Evolutionary conservation across 2,888 invertebrate genomes (phyloP).

Genomic region (Altica lythri): DNA sequence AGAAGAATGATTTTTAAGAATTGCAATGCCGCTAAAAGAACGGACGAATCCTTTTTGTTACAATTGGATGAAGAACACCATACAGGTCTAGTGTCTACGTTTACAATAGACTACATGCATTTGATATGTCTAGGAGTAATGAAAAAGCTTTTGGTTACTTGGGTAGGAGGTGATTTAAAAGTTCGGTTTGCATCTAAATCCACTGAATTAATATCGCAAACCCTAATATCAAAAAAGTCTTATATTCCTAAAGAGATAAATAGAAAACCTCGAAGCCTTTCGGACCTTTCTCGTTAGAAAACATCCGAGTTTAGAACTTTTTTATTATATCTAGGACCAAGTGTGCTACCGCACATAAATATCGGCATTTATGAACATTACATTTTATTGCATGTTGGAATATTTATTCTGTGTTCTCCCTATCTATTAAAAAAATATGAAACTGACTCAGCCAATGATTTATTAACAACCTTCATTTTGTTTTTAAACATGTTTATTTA

Average conservation of each 20-base stretch:
- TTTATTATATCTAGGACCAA: slow-evolving; percentile 13
- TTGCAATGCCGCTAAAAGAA: slow-evolving; percentile 10
- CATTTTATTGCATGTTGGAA: slow-evolving; percentile 16
- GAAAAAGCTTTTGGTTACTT: slow-evolving; percentile 24
- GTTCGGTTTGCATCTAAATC: slow-evolving; percentile 10
- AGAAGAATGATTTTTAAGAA: slow-evolving; percentile 20
- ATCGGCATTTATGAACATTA: slow-evolving; percentile 18
- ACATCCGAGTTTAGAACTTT: slow-evolving; percentile 20
- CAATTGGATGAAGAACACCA: slow-evolving; percentile 29
- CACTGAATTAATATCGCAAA: slow-evolving; percentile 11
- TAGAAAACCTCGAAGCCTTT: slow-evolving; percentile 23
- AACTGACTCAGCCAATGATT: slow-evolving; percentile 1
- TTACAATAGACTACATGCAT: slow-evolving; percentile 32
- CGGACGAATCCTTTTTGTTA: slow-evolving; percentile 26
- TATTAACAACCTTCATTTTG: slow-evolving; percentile 7
- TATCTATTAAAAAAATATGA: neutral
- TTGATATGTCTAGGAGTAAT: slow-evolving; percentile 24
- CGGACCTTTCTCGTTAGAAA: slow-evolving; percentile 22
- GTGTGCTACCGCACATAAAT: slow-evolving; percentile 11
- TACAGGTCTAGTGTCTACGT: slow-evolving; percentile 23
- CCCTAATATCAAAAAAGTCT: slow-evolving; percentile 4
- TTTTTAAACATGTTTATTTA: slow-evolving; percentile 16
- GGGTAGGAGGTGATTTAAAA: slow-evolving; percentile 14
- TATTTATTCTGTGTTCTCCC: neutral
- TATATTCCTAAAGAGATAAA: slow-evolving; percentile 19